Percentiles rank a stretch among this genome's conserved stretches.
These are phyloP conservation scores for Theocolax elegans DNA, from an alignment of 1,140 invertebrate species.

Conservation along the genomic window DNA sequence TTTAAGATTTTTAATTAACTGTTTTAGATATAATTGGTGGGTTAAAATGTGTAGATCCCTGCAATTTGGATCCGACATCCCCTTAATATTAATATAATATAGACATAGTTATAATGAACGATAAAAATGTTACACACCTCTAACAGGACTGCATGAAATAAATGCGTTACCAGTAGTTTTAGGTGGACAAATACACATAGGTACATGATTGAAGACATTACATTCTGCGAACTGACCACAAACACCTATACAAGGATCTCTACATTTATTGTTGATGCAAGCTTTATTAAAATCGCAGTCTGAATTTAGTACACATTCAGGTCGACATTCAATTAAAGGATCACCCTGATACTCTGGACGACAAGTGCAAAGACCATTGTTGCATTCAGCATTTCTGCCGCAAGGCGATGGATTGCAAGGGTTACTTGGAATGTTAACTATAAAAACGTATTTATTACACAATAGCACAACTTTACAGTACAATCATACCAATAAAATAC, in stretches of 20 bases:
- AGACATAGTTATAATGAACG: too few species aligned
- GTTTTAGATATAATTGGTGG: too few species aligned
- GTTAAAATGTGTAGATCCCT: too few species aligned
- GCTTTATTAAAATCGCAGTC: conserved; percentile 86
- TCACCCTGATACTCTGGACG: conserved; percentile 80
- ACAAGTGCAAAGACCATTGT: conserved; percentile 76
- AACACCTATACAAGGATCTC: conserved; percentile 82
- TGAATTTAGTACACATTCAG: conserved; percentile 83
- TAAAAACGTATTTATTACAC: too few species aligned
- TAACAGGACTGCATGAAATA: conserved; percentile 57
- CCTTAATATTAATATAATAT: too few species aligned
- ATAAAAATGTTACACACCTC: conserved; percentile 58
- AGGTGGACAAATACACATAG: conserved; percentile 79
- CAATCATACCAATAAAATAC: too few species aligned
- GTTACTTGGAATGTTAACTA: conserved; percentile 63
- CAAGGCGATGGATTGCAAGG: conserved; percentile 84
- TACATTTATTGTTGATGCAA: conserved; percentile 84
- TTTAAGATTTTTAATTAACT: too few species aligned
- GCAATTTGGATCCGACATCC: too few species aligned
- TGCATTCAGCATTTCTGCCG: conserved; percentile 80
- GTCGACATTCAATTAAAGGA: conserved; percentile 82
- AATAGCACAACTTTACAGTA: too few species aligned
- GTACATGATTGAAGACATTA: conserved; percentile 85
- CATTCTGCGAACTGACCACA: conserved; percentile 86
- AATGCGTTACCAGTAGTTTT: conserved; percentile 86